These are phyloP conservation scores for Oreochromis grahami DNA, from an alignment of 2,797 vertebrate genomes.

Conservation along the genomic window DNA sequence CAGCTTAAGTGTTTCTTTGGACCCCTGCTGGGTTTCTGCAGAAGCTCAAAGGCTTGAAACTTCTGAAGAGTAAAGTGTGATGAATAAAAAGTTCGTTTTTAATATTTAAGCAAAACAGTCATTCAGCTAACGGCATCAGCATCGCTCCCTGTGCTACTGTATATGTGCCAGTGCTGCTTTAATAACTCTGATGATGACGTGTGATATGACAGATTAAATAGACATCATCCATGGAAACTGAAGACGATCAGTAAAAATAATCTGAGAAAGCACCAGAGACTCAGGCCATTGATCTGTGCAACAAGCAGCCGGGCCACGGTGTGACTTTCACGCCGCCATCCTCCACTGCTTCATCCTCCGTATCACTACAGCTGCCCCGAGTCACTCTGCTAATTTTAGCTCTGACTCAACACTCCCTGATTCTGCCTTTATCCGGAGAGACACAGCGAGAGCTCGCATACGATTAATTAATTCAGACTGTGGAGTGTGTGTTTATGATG, in stretches of 20 bases:
- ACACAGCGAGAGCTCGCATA: background rate
- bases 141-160: background rate
- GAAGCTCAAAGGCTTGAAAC: background rate
- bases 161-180: background rate
- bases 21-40: background rate
- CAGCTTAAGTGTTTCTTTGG: background rate
- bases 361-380: background rate
- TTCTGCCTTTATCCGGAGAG: background rate
- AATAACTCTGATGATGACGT: background rate
- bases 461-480: background rate
- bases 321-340: background rate
- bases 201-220: background rate
- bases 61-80: background rate
- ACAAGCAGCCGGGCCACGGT: background rate
- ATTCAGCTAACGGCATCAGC: background rate
- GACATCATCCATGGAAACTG: background rate
- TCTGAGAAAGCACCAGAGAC: background rate
- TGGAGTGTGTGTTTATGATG: background rate
- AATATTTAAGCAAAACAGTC: background rate
- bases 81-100: background rate
- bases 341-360: background rate
- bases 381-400: slow-evolving; percentile 18
- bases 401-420: background rate
- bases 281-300: background rate
- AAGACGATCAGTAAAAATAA: background rate